These are phyloP conservation scores for Augochlorella aurata DNA, from an alignment of 2,888 invertebrate genomes.

Conservation along the genomic window DNA sequence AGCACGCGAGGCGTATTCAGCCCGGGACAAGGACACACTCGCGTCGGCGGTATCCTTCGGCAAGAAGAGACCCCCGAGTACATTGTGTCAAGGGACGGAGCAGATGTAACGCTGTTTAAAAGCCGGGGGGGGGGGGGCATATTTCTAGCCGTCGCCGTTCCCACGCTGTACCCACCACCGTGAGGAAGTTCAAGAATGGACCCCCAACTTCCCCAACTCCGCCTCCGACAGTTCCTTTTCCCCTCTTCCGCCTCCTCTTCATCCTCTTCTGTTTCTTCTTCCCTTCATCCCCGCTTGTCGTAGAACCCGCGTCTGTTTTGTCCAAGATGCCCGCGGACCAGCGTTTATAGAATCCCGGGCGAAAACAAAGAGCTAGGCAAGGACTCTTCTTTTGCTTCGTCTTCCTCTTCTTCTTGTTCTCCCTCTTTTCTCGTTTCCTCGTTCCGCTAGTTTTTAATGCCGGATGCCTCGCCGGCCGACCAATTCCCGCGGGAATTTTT, in stretches of 20 bases:
- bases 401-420: neutral
- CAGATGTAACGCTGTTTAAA: constrained; percentile 39
- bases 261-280: neutral
- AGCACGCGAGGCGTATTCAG: constrained; percentile 1
- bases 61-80: neutral
- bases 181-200: constrained; percentile 54
- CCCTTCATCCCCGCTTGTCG: neutral
- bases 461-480: neutral
- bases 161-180: constrained; percentile 44
- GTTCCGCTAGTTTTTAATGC: neutral
- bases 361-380: constrained; percentile 20
- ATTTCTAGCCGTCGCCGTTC: constrained; percentile 41
- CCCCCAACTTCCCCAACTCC: constrained; percentile 29
- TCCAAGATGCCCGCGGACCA: constrained; percentile 3
- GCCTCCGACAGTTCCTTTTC: constrained; percentile 18
- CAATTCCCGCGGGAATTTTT: constrained; percentile 10
- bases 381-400: constrained; percentile 7
- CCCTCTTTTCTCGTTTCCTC: neutral
- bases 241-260: neutral
- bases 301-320: neutral
- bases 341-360: constrained; percentile 33
- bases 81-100: constrained; percentile 17
- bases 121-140: constrained; percentile 39
- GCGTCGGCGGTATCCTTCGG: neutral
- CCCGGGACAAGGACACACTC: neutral